Base-by-base conservation (phyloP, 2,113 vertebrate species). In the Verasper variegatus region DNA sequence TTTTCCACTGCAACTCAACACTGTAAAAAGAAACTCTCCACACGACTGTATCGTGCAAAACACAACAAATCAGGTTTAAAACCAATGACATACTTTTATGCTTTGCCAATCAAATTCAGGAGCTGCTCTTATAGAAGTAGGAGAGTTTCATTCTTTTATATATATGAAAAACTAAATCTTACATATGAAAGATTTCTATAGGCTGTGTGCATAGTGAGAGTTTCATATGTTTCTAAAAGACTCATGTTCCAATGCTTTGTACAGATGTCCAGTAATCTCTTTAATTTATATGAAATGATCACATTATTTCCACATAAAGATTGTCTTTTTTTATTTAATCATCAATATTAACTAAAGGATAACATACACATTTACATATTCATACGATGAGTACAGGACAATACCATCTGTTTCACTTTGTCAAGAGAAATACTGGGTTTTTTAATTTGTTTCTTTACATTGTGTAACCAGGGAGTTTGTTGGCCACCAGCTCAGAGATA, bases 381-480 rank as follows among this genome's bases (percentile, higher is more conserved):
- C 21, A 4, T 17, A 51, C n/a, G 24, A 59, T 26, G 13, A 54
- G n/a, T 15, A 59, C 2, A 73, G 4, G 8, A 54, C 7, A 54
- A n/a, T n/a, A 54, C 45, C 24, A 69, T 63, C 12, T 54, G 15
- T 74, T 52, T 54, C 9, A 57, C 40, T 49, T 14, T 5, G 7
- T 64, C 15, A 26, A 14, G 12, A 15, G 13, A 66, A 56, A 72
- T 8, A 23, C 13, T 55, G 18, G 4, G 52, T 31, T 14, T 2
- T 37, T 37, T 7, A 31, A 31, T 31, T 6, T 18, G 17, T 63
- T 0, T 57, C 15, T 83, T 94, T 92, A 98, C 89, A 98, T 80
- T 2, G 96, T 98, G 65, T 98, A 99, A 69, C 97, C 97, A 4
- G 96, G 97, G 71, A 97, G 95, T 74, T 95, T 97, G 65, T 84